Conservation (phyloP, 2,888 invertebrate species). For the Eilema caniola region DNA sequence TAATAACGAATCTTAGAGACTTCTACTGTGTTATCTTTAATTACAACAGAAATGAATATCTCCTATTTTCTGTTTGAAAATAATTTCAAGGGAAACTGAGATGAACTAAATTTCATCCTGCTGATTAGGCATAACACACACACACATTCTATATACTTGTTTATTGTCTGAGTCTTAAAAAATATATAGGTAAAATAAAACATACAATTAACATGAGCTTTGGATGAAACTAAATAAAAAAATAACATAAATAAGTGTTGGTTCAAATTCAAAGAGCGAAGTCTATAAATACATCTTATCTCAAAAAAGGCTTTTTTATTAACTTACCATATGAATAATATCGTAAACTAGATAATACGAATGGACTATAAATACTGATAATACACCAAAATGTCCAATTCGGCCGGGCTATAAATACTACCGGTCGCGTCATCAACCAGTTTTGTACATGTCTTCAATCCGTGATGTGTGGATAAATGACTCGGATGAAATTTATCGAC, state of each 20-base stretch:
- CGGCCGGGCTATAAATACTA: conserved; percentile 21
- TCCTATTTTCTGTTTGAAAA: background rate
- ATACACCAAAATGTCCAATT: conserved; percentile 20
- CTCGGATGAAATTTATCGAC: conserved; percentile 28
- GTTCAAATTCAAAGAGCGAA: conserved; percentile 12
- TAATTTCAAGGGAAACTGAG: background rate
- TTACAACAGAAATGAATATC: no score
- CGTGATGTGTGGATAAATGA: conserved; percentile 37
- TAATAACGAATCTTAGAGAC: background rate
- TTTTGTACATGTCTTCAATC: conserved; percentile 31
- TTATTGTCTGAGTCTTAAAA: no score
- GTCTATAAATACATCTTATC: conserved; percentile 26
- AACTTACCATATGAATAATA: conserved; percentile 18
- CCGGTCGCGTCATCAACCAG: conserved; percentile 14
- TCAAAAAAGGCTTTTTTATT: conserved; percentile 20
- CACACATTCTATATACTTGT: no score
- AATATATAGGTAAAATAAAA: background rate
- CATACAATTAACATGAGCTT: conserved; percentile 4
- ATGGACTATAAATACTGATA: conserved; percentile 18
- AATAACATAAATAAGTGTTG: conserved; percentile 15
- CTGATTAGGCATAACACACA: no score
- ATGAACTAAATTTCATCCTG: background rate
- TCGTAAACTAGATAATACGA: conserved; percentile 28
- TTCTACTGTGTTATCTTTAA: background rate
- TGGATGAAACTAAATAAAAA: conserved; percentile 2